Evolutionary conservation across 2,888 invertebrate genomes (phyloP).

Genomic region (Agrilus biguttatus): DNA sequence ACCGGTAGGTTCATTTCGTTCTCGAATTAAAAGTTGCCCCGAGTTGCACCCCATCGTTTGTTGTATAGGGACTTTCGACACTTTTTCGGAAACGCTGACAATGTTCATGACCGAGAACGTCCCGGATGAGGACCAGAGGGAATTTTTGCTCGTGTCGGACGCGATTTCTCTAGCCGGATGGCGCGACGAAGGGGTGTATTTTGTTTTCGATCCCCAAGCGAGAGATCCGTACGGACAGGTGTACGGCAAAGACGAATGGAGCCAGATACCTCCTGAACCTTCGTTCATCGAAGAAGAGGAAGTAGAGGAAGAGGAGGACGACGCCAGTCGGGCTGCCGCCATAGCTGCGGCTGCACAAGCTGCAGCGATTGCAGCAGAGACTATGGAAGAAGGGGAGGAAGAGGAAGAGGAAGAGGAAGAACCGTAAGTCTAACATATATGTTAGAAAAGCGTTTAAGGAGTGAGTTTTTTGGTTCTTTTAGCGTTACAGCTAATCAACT

Average conservation of each 20-base stretch:
- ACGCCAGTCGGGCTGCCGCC: not conserved
- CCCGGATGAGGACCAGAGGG: constrained; percentile 7
- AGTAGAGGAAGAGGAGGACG: constrained; percentile 4
- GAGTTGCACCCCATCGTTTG: too few relatives aligned
- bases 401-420: constrained; percentile 1
- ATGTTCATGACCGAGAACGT: constrained; percentile 7
- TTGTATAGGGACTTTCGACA: constrained; percentile 9
- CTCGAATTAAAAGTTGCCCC: too few relatives aligned
- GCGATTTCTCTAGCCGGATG: constrained; percentile 22
- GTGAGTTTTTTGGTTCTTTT: too few relatives aligned
- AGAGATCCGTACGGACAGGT: constrained; percentile 22
- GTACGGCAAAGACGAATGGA: constrained; percentile 26
- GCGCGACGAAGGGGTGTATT: constrained; percentile 22
- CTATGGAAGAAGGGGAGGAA: constrained; percentile 4
- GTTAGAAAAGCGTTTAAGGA: too few relatives aligned
- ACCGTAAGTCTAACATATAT: not conserved
- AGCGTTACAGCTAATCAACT: too few relatives aligned
- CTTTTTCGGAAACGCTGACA: constrained; percentile 4
- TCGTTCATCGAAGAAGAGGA: not conserved
- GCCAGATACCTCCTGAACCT: constrained; percentile 6
- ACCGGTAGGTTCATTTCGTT: too few relatives aligned
- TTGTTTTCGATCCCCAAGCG: constrained; percentile 25
- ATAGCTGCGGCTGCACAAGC: not conserved
- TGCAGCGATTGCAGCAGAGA: not conserved
- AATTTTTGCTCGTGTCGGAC: constrained; percentile 19